Evolutionary conservation across 2,888 invertebrate species (phyloP), one percentile per base, ranked within the genome.

Genomic region (Chloroclysta siterata): DNA sequence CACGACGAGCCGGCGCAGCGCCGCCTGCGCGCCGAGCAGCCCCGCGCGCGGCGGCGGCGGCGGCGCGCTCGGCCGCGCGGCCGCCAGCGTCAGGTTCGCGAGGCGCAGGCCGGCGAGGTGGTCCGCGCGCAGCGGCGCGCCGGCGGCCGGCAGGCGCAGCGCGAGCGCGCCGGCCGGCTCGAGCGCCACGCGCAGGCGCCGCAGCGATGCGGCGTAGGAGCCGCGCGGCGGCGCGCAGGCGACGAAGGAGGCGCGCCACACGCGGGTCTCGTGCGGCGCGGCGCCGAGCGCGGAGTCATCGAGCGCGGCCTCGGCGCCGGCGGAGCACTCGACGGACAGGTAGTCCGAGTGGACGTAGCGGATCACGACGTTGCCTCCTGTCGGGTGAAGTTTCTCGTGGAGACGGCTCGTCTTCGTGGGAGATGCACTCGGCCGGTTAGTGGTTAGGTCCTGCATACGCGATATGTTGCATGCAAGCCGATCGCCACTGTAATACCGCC

Each of bases 61-160:
- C 53, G 70, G 67, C 55, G 72, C 14, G 63, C 50, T 15, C 15
- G 15, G 62, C 65, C 63, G 29, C 17, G 48, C 53, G 2, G 22
- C 22, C 22, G 22, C 22, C 22, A 73, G 66, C 55, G 60, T 48
- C 29, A 70, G 65, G 10, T 39, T 48, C 22, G 41, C 60, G 57
- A 73, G 66, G 10, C 36, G 13, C 22, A 68, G 69, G 7, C 54
- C 57, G 53, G 10, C 48, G 44, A 68, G 54, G 33, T 74, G 67
- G 2, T 0, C 7, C 10, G 28, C 55, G 29, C 36, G 17, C 2
- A 76, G 63, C 33, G 51, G 55, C 42, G 67, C 51, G 50, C n/a
- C 53, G 39, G 13, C 39, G 11, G 11, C 15, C 56, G 17, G 17
- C 39, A 66, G 63, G 65, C 54, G 50, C 48, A 73, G 65, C 44